Base-by-base conservation (phyloP, 2,888 invertebrate species). In the Tipula confusa region DNA sequence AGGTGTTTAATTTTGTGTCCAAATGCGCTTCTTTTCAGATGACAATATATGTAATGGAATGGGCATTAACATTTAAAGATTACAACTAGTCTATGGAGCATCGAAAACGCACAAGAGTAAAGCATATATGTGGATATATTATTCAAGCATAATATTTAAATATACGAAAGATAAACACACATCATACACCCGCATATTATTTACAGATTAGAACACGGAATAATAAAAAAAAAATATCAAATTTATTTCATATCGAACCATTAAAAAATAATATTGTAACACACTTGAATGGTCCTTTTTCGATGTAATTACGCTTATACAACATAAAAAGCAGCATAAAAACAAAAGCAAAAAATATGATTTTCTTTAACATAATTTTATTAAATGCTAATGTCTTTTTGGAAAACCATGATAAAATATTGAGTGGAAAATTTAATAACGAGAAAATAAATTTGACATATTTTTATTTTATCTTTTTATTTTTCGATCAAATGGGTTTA, bases 381-480 rank as follows among this genome's bases (percentile, higher is more conserved):
- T 64, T 64, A 64, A 64, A 64, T 64, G 64, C 24, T 64, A 64
- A 64, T 64, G 64, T 64, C 64, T 64, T 64, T 64, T 64, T 24
- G 24, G 64, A 9, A 24, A 64, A 64, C 64, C 64, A 64, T 24
- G 64, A 24, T 64, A 64, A 64, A 64, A 64, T 64, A 64, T 64
- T 64, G 64, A 64, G 64, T 64, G 64, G 64, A 24, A 64, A 64
- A 64, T 64, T 64, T 64, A 64, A 64, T 64, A 64, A 64, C 64
- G 64, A 64, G 64, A 64, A 64, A 64, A 64, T 64, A 64, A 64
- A 43, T 24, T 24, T 64, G 64, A 18, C 64, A 64, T 6, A 64
- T n/a, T 38, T 64, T 64, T 64, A 15, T 48, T 64, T 64, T 64
- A 64, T 64, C 18, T 18, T 64, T 24, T 64, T 64, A 64, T 64